Base-by-base conservation (phyloP, 2,797 vertebrate genomes). In the Morelia viridis region DNA sequence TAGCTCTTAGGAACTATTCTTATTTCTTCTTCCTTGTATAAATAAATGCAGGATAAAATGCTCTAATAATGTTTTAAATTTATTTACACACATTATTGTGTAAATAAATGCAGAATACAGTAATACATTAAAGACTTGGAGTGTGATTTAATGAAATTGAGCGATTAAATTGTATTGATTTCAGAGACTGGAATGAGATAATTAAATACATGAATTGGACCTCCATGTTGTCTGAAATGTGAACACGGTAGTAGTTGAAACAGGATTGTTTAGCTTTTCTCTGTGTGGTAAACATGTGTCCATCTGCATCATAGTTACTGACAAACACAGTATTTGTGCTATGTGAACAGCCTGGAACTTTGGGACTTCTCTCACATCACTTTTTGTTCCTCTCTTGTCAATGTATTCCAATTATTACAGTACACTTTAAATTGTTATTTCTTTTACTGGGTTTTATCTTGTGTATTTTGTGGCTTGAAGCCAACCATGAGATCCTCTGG, bases 1-100 rank as follows among this genome's bases (percentile, higher is more conserved):
- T 97, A 95, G 96, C 96, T 96, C 93, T 94, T 94, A 96, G 96
- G 96, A 96, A 96, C 95, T 91, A 76, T 96, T 95, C 95, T 93
- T 91, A 64, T 95, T 95, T 89, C 26, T 95, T 95, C 26, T 83
- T 83, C 17, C 31, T 57, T 41, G 24, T 93, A 31, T 95, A 94
- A 87, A 62, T 0, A 0, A 93, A 91, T 90, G 2, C 50, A 88
- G 28, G 24, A 92, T 12, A 7, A 84, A 15, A 19, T 0, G 76
- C 89, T 84, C 5, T 53, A 53, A 9, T 53, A 53, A 53, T 53
- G 8, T 9, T 53, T 53, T 53, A 7, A 7, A 8, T 53, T 53
- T 53, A 53, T 53, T 53, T 53, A 53, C 50, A 53, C 5, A 53
- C 6, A 53, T 7, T 46, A 80, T 46, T 19, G 3, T 46, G 19